Conservation (phyloP, 2,888 invertebrate species). For the Drosophila affinis region DNA sequence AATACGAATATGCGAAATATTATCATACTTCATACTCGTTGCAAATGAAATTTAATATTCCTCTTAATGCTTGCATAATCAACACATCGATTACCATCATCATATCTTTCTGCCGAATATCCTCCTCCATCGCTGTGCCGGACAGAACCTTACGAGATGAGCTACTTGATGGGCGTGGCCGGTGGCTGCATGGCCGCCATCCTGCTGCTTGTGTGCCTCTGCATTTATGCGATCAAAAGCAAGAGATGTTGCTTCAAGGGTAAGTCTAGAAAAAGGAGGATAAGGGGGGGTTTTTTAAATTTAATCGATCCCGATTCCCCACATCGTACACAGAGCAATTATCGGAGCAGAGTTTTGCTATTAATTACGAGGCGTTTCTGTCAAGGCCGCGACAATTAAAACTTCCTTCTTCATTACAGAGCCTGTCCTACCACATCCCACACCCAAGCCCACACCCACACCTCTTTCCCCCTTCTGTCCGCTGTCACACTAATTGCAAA, state of each 20-base stretch:
- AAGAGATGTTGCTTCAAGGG: conserved; percentile 87
- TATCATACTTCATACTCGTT: background rate
- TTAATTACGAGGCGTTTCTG: conserved; percentile 62
- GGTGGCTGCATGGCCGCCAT: conserved; percentile 86
- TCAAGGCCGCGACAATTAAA: conserved; percentile 70
- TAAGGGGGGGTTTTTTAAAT: background rate
- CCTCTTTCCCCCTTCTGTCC: background rate
- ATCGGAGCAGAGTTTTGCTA: conserved; percentile 33
- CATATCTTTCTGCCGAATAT: conserved; percentile 13
- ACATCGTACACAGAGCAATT: conserved; percentile 5
- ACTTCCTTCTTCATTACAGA: conserved; percentile 67
- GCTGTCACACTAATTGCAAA: conserved; percentile 73
- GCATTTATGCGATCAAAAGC: conserved; percentile 86
- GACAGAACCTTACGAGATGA: conserved; percentile 87
- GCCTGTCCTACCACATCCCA: conserved; percentile 16
- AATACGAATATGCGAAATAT: background rate
- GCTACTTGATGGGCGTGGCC: conserved; percentile 86
- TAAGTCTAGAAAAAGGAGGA: conserved; percentile 80
- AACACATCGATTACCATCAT: conserved; percentile 29
- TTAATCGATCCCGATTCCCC: background rate
- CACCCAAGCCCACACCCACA: too few relatives aligned
- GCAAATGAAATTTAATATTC: conserved; percentile 54
- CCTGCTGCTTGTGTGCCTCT: conserved; percentile 85
- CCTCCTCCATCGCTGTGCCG: conserved; percentile 12
- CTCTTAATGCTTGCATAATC: conserved; percentile 48